phyloP scores from a whole-genome alignment of 2,113 vertebrate genomes.

The Dinomys branickii region DNA sequence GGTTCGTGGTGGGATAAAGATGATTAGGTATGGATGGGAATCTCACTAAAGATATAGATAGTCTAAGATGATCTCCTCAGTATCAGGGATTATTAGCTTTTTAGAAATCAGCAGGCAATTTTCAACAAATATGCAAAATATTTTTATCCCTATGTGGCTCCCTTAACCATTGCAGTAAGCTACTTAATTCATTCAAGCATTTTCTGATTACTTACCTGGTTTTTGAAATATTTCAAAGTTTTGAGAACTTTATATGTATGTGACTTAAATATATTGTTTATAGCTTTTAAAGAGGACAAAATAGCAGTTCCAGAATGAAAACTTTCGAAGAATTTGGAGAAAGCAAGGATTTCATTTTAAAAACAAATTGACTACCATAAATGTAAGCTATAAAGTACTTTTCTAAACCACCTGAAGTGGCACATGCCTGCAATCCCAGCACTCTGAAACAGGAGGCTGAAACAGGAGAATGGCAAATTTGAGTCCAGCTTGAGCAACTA shows the following conservation, averaged over 20 bases:
- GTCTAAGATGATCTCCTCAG: background rate
- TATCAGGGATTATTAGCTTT: background rate
- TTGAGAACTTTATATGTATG: background rate
- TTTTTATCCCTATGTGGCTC: background rate
- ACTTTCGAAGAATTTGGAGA: background rate
- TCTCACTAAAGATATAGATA: background rate
- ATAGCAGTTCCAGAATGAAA: background rate
- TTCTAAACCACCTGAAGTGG: background rate
- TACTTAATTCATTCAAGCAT: background rate
- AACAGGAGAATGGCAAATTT: background rate
- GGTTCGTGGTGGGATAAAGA: background rate
- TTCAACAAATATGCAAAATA: background rate
- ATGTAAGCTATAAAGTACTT: background rate
- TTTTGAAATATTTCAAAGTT: slow-evolving; percentile 5
- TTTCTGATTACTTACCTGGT: background rate
- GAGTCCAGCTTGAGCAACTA: background rate
- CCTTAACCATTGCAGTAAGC: background rate
- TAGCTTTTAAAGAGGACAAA: slow-evolving; percentile 20
- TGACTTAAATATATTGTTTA: background rate
- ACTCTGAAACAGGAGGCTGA: background rate
- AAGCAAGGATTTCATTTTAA: background rate
- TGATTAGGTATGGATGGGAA: background rate
- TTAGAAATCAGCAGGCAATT: background rate
- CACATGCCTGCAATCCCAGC: background rate
- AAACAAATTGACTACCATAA: background rate